Evolutionary conservation across 2,888 invertebrate species (phyloP).

Genomic region (Nymphalis c-album): DNA sequence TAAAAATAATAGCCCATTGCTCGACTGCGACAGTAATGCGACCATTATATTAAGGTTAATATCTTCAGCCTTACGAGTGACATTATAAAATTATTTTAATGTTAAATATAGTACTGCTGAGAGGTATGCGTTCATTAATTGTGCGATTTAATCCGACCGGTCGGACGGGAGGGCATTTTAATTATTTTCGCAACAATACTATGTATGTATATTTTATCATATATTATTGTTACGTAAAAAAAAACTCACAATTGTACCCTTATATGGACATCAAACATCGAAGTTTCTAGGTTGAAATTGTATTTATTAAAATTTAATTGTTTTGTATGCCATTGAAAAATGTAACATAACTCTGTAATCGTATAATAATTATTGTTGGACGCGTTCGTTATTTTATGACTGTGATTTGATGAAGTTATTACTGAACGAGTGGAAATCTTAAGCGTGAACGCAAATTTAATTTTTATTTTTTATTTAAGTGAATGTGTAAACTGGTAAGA

Average conservation of each 20-base stretch:
- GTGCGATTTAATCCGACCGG: slow-evolving; percentile 11
- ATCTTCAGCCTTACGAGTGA: slow-evolving; percentile 11
- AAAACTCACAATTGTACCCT: not conserved
- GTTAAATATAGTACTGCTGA: slow-evolving; percentile 16
- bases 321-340: slow-evolving; percentile 8
- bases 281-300: not conserved
- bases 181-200: slow-evolving; percentile 4
- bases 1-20: slow-evolving; percentile 26
- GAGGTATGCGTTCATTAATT: slow-evolving; percentile 15
- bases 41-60: slow-evolving; percentile 21
- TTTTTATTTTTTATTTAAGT: not conserved
- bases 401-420: slow-evolving; percentile 7
- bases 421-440: not conserved
- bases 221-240: slow-evolving; percentile 5
- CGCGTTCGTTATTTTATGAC: not conserved
- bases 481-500: too few relatives aligned
- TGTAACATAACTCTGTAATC: slow-evolving; percentile 4
- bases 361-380: not conserved
- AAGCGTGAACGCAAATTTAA: not conserved
- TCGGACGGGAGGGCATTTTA: slow-evolving; percentile 7
- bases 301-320: slow-evolving; percentile 5
- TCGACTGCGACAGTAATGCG: slow-evolving; percentile 18
- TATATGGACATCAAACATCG: not conserved
- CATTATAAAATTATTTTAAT: slow-evolving; percentile 24
- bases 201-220: not conserved